Conservation (phyloP, 2,113 vertebrate species). For the Pachycephala philippinensis region DNA sequence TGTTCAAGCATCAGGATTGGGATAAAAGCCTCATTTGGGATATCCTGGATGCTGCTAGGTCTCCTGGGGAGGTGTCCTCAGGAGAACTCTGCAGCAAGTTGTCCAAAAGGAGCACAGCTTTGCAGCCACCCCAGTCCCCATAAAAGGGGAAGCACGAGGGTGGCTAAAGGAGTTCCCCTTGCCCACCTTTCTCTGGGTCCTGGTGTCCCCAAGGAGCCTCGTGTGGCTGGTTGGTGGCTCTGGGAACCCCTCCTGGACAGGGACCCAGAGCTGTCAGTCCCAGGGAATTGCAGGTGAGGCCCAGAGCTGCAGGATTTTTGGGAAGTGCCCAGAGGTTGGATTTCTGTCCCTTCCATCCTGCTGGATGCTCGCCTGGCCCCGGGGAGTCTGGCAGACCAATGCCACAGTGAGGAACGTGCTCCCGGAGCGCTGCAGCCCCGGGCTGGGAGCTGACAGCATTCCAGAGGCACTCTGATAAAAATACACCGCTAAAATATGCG, state of each 20-base stretch:
- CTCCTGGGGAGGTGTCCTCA: background rate
- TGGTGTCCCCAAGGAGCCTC: background rate
- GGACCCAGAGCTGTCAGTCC: background rate
- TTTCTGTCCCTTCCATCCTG: background rate
- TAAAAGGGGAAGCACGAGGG: background rate
- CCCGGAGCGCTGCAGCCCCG: rapidly evolving
- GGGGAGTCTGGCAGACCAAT: background rate
- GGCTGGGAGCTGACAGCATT: background rate
- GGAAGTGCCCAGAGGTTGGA: rapidly evolving
- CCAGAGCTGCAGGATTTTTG: background rate
- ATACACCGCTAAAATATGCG: background rate
- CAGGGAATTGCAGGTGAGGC: background rate
- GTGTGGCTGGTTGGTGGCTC: background rate
- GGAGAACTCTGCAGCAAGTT: background rate
- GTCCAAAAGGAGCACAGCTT: background rate
- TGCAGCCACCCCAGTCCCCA: background rate
- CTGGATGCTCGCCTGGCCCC: background rate
- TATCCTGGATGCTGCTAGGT: rapidly evolving
- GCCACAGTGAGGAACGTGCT: background rate
- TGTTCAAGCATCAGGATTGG: background rate
- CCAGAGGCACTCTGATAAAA: constrained; percentile 20
- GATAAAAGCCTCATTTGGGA: background rate
- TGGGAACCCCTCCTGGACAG: background rate
- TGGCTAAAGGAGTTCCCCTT: background rate
- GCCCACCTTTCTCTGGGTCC: background rate